A percentile compares a stretch with the other conserved stretches of the same genome.
These are phyloP conservation scores for Troilus luridus DNA, from an alignment of 2,888 invertebrate species.

Conservation along the genomic window DNA sequence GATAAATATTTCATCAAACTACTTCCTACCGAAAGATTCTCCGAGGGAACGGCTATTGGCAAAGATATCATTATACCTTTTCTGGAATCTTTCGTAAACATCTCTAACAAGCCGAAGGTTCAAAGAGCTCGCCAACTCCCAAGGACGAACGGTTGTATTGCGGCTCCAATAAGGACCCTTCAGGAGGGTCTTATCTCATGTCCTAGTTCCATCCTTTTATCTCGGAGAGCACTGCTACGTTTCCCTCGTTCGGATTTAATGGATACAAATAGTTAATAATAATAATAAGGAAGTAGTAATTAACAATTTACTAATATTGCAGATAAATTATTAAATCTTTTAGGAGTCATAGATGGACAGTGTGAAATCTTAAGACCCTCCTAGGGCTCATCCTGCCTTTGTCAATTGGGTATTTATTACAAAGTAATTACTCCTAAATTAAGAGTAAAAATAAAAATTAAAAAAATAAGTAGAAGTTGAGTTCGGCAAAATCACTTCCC, in stretches of 20 bases:
- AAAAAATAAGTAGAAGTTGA: too few species aligned
- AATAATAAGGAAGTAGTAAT: too few species aligned
- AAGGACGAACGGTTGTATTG: neutral
- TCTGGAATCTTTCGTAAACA: neutral
- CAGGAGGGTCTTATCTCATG: neutral
- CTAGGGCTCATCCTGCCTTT: too few species aligned
- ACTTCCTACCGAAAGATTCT: neutral
- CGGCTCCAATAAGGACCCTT: neutral
- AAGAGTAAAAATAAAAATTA: too few species aligned
- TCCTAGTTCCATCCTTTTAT: neutral
- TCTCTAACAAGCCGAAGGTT: neutral
- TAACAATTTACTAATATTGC: too few species aligned
- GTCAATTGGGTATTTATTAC: too few species aligned
- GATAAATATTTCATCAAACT: neutral
- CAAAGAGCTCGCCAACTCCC: neutral
- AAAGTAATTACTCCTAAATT: too few species aligned
- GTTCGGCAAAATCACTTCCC: too few species aligned
- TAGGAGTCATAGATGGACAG: too few species aligned
- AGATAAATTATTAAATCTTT: too few species aligned
- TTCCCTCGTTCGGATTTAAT: neutral
- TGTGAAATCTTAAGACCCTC: too few species aligned
- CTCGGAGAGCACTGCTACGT: neutral
- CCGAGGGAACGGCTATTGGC: neutral
- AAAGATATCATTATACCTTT: constrained; percentile 3
- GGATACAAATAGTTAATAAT: neutral